phyloP scores from a whole-genome alignment of 2,888 invertebrate species.

The Trimorus sp. region DNA sequence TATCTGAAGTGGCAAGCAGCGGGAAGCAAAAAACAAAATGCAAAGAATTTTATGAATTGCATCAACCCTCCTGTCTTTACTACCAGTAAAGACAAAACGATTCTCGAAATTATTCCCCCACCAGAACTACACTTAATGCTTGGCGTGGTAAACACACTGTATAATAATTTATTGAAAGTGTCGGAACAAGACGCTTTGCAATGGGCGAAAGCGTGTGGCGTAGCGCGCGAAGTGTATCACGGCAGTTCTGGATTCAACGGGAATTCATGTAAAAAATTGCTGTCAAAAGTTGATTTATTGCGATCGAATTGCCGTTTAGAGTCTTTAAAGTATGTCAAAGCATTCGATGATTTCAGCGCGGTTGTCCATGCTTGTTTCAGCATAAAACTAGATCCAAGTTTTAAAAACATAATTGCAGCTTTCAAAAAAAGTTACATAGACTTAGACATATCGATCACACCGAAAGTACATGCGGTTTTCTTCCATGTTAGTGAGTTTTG shows the following conservation, averaged over 20 bases:
- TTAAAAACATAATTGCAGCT: conserved; percentile 2
- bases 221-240: neutral
- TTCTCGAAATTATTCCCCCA: conserved; percentile 37
- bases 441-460: conserved; percentile 27
- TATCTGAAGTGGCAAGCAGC: conserved; percentile 11
- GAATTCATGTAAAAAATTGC: conserved; percentile 12
- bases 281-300: conserved; percentile 2
- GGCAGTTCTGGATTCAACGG: conserved; percentile 8
- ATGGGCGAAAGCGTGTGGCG: conserved; percentile 6
- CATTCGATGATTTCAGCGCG: neutral
- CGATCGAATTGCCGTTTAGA: neutral
- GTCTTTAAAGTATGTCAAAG: neutral
- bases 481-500: conserved; percentile 34
- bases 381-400: neutral
- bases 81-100: neutral
- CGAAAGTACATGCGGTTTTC: conserved; percentile 38
- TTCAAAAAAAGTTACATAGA: conserved; percentile 31
- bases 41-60: conserved; percentile 18
- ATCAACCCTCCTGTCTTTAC: conserved; percentile 17
- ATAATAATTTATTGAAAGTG: conserved; percentile 13
- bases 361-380: conserved; percentile 10
- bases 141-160: conserved; percentile 27
- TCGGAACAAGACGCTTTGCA: conserved; percentile 11
- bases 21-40: neutral
- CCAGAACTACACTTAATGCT: conserved; percentile 42